Percentiles rank a stretch among this genome's conserved stretches.
These are phyloP conservation scores for Actinemys pallida DNA, from an alignment of 2,113 vertebrate genomes.

Conservation along the genomic window DNA sequence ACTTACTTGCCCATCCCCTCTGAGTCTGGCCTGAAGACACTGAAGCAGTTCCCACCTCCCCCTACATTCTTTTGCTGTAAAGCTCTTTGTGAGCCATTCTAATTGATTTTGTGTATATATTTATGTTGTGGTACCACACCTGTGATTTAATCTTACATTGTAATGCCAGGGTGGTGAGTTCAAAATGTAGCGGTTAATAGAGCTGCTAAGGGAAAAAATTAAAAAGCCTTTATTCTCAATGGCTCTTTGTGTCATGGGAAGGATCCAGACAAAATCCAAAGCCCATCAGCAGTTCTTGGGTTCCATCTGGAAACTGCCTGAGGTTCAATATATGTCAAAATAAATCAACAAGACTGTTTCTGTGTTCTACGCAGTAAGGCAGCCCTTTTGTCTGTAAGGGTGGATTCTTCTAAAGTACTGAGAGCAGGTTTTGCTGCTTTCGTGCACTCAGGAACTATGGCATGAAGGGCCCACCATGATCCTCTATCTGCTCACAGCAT, in stretches of 20 bases:
- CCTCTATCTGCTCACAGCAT: fast-evolving
- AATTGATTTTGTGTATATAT: background rate
- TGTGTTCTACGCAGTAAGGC: background rate
- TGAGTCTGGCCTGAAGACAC: background rate
- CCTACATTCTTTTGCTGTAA: conserved; percentile 37
- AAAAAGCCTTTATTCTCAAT: conserved; percentile 17
- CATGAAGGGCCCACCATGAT: fast-evolving
- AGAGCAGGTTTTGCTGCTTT: background rate
- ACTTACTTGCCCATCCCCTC: conserved; percentile 40
- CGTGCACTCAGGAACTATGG: background rate
- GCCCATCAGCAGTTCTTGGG: conserved; percentile 58
- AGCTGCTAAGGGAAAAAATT: background rate
- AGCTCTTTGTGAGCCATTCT: conserved; percentile 12
- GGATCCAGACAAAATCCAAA: conserved; percentile 50
- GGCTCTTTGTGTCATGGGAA: conserved; percentile 44
- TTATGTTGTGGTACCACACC: conserved; percentile 19
- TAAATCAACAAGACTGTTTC: background rate
- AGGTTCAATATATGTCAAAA: conserved; percentile 8
- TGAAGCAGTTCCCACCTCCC: conserved; percentile 20
- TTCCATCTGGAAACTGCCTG: conserved; percentile 59
- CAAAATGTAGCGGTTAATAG: conserved; percentile 56
- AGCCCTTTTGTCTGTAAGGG: background rate
- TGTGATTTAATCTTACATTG: conserved; percentile 57
- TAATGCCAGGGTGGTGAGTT: conserved; percentile 62
- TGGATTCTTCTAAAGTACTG: background rate